Evolutionary conservation across 2,888 invertebrate species (phyloP), one percentile per base, ranked within the genome.

Genomic region (Campaea margaritaria): DNA sequence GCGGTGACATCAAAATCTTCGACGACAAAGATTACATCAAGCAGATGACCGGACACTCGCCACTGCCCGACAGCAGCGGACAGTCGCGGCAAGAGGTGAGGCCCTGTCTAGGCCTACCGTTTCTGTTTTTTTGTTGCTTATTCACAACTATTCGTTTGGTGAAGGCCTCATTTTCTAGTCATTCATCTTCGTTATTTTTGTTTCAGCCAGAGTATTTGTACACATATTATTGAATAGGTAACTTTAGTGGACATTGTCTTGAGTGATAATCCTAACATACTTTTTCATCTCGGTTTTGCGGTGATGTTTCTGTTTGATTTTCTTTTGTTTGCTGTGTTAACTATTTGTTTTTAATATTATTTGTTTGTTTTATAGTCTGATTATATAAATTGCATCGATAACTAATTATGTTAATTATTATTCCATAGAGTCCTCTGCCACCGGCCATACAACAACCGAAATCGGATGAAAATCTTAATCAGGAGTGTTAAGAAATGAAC

Each of bases 1-100:
- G 98, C 65, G 98, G 98, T 47, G 97, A 97, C 73, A 96, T 97
- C 91, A 98, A 97, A 93, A 98, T 98, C 81, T 97, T 97, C 87
- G 97, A 97, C 85, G 97, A 97, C 91, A 97, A 96, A 93, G 96
- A 96, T 67, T 97, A 97, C 93, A 94, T 97, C 86, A 96, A 96
- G 92, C 97, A 97, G 93, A 94, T 93, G 83, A 93, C 76, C 59
- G 91, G 87, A 16, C 83, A 82, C 54, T 89, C 92, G 15, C 88
- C 92, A 58, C 75, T 86, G 56, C 89, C 89, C 13, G 83, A 83
- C 69, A 87, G 86, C 66, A 81, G 77, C 68, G 82, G 80, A 60
- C 83, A 86, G 51, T 92, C 93, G 41, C 84, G 89, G 62, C 91
- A 92, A 85, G 93, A 93, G 93, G 93, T 93, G 90, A 91, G 89